A percentile compares a stretch with the other conserved stretches of the same genome.
Evolutionary conservation across 2,888 invertebrate species (phyloP).

Genomic region (Catotricha subobsoleta): DNA sequence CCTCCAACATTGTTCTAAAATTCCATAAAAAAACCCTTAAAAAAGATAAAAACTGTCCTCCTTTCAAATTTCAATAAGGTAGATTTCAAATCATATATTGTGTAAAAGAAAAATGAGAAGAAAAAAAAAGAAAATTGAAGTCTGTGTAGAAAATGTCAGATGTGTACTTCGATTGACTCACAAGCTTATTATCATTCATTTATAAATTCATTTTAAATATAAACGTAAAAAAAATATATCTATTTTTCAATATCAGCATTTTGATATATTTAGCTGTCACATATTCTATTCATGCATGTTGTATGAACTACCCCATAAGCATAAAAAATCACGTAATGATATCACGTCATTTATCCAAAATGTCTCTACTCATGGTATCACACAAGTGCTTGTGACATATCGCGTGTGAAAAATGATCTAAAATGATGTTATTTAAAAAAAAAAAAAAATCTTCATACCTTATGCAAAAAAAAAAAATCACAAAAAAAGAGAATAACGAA

Average conservation of each 20-base stretch:
- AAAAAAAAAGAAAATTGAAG: too few relatives aligned
- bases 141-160: too few relatives aligned
- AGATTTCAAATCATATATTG: too few relatives aligned
- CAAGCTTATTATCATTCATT: too few relatives aligned
- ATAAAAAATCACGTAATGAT: conserved; percentile 6
- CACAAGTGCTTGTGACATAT: conserved; percentile 9
- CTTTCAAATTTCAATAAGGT: too few relatives aligned
- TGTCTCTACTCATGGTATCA: neutral
- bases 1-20: too few relatives aligned
- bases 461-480: neutral
- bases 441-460: neutral
- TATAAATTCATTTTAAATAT: too few relatives aligned
- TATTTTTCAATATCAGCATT: conserved; percentile 6
- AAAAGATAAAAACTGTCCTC: too few relatives aligned
- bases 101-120: too few relatives aligned
- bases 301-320: neutral
- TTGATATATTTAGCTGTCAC: conserved; percentile 8
- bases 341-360: conserved; percentile 8
- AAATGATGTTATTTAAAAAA: conserved; percentile 6
- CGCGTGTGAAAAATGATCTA: conserved; percentile 9
- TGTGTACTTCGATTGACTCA: too few relatives aligned
- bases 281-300: conserved; percentile 5
- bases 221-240: too few relatives aligned
- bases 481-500: neutral
- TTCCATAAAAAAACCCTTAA: too few relatives aligned